Base-by-base conservation (phyloP, 2,113 vertebrate species). In the Toxostoma redivivum region DNA sequence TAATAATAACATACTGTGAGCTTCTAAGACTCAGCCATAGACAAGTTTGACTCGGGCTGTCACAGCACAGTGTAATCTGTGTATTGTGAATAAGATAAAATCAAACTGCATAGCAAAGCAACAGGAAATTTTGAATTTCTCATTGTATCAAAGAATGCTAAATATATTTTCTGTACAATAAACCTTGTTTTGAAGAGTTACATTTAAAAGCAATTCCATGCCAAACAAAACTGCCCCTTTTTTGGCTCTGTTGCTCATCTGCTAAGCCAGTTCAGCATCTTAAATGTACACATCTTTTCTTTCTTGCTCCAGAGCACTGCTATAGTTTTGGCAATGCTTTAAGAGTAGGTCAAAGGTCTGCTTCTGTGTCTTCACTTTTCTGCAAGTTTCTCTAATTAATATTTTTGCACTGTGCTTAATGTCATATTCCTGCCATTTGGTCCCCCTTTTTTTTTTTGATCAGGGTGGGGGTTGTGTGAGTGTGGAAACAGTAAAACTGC, bases 221-320 rank as follows among this genome's bases (percentile, higher is more conserved):
- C 0, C 0, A 22, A n/a, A 13, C 33, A 38, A 65, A 54, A 54
- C 6, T 33, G 3, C 2, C 13, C 4, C 1, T 31, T 40, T 81
- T 37, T 28, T 61, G 35, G 4, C 8, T 69, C 64, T 65, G 9
- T 22, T 56, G 5, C 2, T n/a, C 7, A 31, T 25, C 27, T 90
- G 12, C 19, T 74, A 35, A 78, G 20, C 3, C 5, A 37, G 16
- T 60, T 86, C 23, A n/a, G 11, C 11, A 6, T 56, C 42, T 89
- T 77, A 73, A 57, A 66, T 16, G 35, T 30, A 53, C 22, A 78
- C 28, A 65, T 22, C 12, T 7, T 69, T 61, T 44, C 11, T 65
- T 81, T 44, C 31, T 69, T 70, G 14, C 12, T 78, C 37, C 47
- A 47, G 42, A 81, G 17, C 20, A 69, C 31, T 64, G 15, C 22